Evolutionary conservation across 2,113 vertebrate genomes (phyloP).

Genomic region (Anhinga rufa): DNA sequence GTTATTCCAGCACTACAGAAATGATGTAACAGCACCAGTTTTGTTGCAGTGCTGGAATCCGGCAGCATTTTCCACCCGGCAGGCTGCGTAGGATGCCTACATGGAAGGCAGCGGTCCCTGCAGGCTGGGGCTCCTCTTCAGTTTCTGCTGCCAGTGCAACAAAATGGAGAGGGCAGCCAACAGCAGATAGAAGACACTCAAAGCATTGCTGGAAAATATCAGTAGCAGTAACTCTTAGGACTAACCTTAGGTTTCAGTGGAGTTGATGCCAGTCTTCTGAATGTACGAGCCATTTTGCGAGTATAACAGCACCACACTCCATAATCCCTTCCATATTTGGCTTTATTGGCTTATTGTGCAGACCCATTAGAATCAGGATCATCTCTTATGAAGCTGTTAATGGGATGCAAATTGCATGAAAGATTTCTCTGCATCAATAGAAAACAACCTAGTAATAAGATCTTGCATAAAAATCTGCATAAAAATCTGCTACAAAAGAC

Average conservation of each 20-base stretch:
- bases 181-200: neutral
- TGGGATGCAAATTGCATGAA: neutral
- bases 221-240: neutral
- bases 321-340: neutral
- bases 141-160: neutral
- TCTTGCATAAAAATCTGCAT: conserved; percentile 28
- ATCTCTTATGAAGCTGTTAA: conserved; percentile 11
- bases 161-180: neutral
- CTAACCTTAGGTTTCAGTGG: conserved; percentile 8
- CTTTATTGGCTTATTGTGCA: conserved; percentile 10
- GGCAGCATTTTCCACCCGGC: neutral
- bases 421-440: conserved; percentile 18
- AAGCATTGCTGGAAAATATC: neutral
- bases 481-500: conserved; percentile 5
- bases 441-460: neutral
- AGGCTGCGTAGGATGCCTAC: neutral
- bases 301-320: neutral
- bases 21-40: neutral
- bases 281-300: neutral
- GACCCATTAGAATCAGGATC: neutral
- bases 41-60: neutral
- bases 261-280: neutral
- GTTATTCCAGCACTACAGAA: neutral
- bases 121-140: neutral
- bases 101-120: neutral